Evolutionary conservation across 1,140 invertebrate species (phyloP), one percentile per base, ranked within the genome.

Genomic region (Lepidurus arcticus): DNA sequence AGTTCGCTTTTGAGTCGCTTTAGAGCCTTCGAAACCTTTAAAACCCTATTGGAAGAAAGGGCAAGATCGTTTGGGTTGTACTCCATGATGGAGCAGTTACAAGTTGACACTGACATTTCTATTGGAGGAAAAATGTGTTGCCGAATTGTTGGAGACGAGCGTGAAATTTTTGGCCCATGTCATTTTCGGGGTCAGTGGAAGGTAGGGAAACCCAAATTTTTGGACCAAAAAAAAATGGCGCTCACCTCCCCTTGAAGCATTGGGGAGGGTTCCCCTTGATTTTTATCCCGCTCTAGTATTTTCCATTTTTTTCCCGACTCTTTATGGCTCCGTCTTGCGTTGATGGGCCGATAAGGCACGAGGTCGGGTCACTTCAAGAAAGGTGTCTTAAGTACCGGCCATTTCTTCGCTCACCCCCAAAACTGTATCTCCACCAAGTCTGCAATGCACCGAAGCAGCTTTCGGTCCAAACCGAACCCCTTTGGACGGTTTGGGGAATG

Each of bases 261-360:
- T 34, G 2, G 34, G 34, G 53, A 65, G 53, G 16, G 10, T 16
- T 65, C 53, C 21, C 53, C 53, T 65, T 9, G 53, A 65, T 16
- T 9, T 65, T 65, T 65, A 65, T 16, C 13, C 13, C 8, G 47
- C 13, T 13, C 47, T 6, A 65, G 6, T 0, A 65, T 65, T 65
- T 65, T 65, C 53, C 7, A 7, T 16, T 34, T 34, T 34, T 34
- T 34, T 34, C 4, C 4, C 53, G 9, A n/a, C 21, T 47, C 21
- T 65, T 65, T 65, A 65, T 65, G 53, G 53, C 47, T 65, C 21
- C 21, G 7, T 6, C 47, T 13, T n/a, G 47, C 53, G 53, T 65
- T 65, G 53, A 65, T 65, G 53, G 53, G 53, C 53, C 53, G 53
- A 65, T 65, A 65, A 65, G 53, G 53, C 53, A 65, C 53, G 53